Percentiles rank a stretch among this genome's conserved stretches.
These are phyloP conservation scores for Pampusana beccarii DNA, from an alignment of 2,113 vertebrate species.

Conservation along the genomic window DNA sequence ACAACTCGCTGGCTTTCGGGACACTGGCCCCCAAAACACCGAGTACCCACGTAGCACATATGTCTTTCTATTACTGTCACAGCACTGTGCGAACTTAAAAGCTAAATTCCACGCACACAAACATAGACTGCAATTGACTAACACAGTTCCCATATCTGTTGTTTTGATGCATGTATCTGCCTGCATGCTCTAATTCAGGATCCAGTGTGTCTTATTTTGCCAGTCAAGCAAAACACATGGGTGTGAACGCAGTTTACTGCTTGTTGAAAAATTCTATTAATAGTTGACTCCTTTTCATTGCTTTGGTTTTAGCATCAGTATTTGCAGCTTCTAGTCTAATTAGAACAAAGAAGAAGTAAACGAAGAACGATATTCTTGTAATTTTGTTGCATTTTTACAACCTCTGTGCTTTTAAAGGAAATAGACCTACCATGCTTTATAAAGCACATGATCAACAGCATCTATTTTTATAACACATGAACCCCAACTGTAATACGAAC, in stretches of 20 bases:
- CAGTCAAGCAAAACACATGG: background rate
- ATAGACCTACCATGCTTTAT: background rate
- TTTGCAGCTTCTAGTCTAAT: background rate
- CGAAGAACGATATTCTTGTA: background rate
- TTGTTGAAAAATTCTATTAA: background rate
- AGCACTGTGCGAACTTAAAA: background rate
- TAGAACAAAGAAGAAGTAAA: background rate
- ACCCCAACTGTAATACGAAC: constrained; percentile 26
- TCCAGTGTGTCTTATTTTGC: background rate
- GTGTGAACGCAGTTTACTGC: background rate
- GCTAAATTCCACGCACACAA: background rate
- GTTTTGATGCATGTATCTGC: background rate
- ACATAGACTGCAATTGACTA: background rate
- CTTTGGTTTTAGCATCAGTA: background rate
- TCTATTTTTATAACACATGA: constrained; percentile 45
- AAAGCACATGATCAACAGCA: background rate
- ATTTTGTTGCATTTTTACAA: background rate
- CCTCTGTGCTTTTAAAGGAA: constrained; percentile 2
- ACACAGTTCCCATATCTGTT: background rate
- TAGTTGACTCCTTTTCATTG: background rate
- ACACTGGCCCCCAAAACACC: background rate
- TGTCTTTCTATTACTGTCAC: background rate
- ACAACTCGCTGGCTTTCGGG: background rate
- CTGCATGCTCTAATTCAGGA: background rate
- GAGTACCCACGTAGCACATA: fast-evolving